phyloP scores from a whole-genome alignment of 1,140 invertebrate species.

The Panonychus citri region DNA sequence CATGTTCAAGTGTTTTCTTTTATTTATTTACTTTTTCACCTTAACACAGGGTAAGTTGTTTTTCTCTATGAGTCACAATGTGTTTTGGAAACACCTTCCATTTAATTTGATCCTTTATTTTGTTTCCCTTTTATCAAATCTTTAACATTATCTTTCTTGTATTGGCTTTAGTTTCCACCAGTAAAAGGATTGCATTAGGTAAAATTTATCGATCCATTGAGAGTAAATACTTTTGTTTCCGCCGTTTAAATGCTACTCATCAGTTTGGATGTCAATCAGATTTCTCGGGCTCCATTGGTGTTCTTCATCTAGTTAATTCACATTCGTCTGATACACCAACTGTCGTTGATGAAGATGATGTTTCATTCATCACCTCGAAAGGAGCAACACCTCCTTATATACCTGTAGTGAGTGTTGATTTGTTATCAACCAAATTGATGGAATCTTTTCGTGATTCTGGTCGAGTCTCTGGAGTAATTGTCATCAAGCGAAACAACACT shows the following conservation, averaged over 20 bases:
- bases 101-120: too few species aligned
- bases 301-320: constrained; percentile 40
- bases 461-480: constrained; percentile 27
- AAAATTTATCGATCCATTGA: constrained; percentile 54
- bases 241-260: constrained; percentile 69
- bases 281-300: constrained; percentile 50
- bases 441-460: constrained; percentile 26
- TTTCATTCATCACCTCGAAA: constrained; percentile 42
- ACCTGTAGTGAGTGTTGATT: constrained; percentile 24
- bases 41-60: too few species aligned
- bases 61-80: too few species aligned
- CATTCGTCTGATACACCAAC: constrained; percentile 13
- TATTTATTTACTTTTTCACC: too few species aligned
- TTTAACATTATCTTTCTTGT: neutral
- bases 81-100: too few species aligned
- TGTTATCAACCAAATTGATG: constrained; percentile 19
- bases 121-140: too few species aligned
- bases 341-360: constrained; percentile 29
- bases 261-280: constrained; percentile 60
- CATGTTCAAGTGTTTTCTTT: too few species aligned
- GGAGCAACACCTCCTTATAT: constrained; percentile 28
- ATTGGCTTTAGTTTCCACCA: neutral
- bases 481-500: constrained; percentile 24
- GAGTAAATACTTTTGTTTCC: constrained; percentile 49
- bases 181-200: constrained; percentile 25